These are phyloP conservation scores for Sandelia bainsii DNA, from an alignment of 2,797 vertebrate genomes.

Conservation along the genomic window DNA sequence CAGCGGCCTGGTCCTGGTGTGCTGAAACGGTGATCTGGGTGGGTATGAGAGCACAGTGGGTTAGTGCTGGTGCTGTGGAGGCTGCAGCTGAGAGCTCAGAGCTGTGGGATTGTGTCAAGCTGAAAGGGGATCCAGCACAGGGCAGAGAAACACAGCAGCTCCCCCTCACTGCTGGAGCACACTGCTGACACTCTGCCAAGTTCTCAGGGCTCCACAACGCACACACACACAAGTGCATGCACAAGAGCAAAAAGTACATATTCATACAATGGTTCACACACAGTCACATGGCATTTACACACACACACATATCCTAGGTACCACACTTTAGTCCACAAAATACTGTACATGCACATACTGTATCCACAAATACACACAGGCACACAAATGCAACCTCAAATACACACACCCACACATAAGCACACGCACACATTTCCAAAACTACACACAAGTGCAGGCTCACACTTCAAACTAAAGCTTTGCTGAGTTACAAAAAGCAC, in stretches of 20 bases:
- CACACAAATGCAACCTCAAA: conserved; percentile 13
- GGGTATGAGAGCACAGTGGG: conserved; percentile 49
- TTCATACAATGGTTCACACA: conserved; percentile 33
- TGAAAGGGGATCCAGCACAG: conserved; percentile 73
- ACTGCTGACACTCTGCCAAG: conserved; percentile 71
- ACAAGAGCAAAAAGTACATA: conserved; percentile 40
- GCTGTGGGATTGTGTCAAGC: conserved; percentile 73
- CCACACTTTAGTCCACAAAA: conserved; percentile 18
- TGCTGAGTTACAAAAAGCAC: conserved; percentile 46
- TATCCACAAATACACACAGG: conserved; percentile 12
- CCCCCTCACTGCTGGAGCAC: conserved; percentile 76
- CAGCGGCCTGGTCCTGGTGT: conserved; percentile 29
- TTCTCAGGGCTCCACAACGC: conserved; percentile 68
- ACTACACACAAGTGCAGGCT: conserved; percentile 21
- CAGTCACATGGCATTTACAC: conserved; percentile 19
- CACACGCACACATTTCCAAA: conserved; percentile 17
- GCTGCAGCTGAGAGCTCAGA: conserved; percentile 62
- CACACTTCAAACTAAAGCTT: conserved; percentile 49
- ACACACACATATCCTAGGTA: conserved; percentile 13
- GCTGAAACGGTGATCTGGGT: conserved; percentile 59
- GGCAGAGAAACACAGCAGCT: conserved; percentile 71
- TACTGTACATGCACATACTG: neutral
- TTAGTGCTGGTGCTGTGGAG: conserved; percentile 52
- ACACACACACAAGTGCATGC: conserved; percentile 14
- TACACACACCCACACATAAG: conserved; percentile 9